Evolutionary conservation across 2,888 invertebrate species (phyloP).

Genomic region (Eurois occulta): DNA sequence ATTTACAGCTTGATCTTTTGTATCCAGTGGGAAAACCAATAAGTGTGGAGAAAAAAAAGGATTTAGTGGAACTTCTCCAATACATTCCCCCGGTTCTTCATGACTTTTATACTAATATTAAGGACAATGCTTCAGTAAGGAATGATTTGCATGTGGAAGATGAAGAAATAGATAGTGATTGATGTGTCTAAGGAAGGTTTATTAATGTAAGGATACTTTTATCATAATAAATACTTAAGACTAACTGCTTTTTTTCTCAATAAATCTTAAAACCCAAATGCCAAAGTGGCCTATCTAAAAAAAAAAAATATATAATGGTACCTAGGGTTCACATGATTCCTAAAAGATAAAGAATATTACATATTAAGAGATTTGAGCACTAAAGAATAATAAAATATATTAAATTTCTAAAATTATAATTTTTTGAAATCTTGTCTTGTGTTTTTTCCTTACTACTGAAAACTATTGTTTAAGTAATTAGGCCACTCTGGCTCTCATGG

Average conservation of each 20-base stretch:
- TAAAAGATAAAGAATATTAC: slow-evolving; percentile 1
- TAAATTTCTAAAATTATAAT: background rate
- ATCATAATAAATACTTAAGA: background rate
- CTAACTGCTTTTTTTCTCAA: no score
- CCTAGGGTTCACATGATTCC: background rate
- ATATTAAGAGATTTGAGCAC: slow-evolving; percentile 2
- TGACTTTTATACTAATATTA: slow-evolving; percentile 1
- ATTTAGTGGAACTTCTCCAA: background rate
- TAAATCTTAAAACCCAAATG: no score
- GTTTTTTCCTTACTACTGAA: background rate
- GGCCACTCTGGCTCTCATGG: slow-evolving; percentile 2
- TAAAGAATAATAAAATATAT: slow-evolving; percentile 2
- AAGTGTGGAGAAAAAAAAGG: slow-evolving; percentile 4
- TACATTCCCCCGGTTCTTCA: background rate
- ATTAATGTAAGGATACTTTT: background rate
- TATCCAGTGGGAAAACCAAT: slow-evolving; percentile 1
- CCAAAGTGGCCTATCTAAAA: no score
- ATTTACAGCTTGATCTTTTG: slow-evolving; percentile 6
- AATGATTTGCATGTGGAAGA: slow-evolving; percentile 2
- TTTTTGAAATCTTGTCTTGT: background rate
- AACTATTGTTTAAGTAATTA: slow-evolving; percentile 4
- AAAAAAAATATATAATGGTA: background rate
- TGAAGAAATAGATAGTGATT: background rate
- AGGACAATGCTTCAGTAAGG: slow-evolving; percentile 3
- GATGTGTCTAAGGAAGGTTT: background rate